phyloP scores from a whole-genome alignment of 2,797 vertebrate genomes.

The Trachurus trachurus region DNA sequence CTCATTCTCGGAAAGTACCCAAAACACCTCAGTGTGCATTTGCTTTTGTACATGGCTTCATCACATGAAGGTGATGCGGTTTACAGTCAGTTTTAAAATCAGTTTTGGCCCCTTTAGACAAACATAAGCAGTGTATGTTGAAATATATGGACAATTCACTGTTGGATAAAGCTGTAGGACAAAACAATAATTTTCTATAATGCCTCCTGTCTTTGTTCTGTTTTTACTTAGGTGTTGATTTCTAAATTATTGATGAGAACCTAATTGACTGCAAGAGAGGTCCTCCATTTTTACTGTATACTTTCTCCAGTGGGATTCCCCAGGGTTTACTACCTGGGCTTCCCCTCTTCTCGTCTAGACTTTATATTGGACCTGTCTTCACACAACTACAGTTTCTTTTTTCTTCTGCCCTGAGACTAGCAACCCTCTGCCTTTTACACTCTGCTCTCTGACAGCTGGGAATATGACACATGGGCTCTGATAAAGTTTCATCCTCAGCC shows the following conservation, averaged over 20 bases:
- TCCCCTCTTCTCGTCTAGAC: slow-evolving; percentile 15
- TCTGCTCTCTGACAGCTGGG: slow-evolving; percentile 25
- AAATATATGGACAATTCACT: background rate
- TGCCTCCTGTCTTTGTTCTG: background rate
- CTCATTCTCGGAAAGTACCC: background rate
- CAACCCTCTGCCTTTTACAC: slow-evolving; percentile 24
- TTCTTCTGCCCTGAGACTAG: slow-evolving; percentile 35
- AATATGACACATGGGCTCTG: slow-evolving; percentile 36
- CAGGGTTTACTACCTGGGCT: slow-evolving; percentile 42
- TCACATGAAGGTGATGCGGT: background rate
- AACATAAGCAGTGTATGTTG: background rate
- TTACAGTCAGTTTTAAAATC: too few species aligned
- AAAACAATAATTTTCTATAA: background rate
- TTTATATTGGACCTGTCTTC: slow-evolving; percentile 20
- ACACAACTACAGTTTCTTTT: slow-evolving; percentile 18
- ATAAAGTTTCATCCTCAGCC: slow-evolving; percentile 45
- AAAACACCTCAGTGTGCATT: background rate
- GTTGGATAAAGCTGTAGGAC: background rate
- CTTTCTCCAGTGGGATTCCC: slow-evolving; percentile 21
- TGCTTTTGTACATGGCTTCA: background rate
- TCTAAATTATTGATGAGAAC: background rate
- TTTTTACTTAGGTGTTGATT: background rate
- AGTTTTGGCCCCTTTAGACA: background rate
- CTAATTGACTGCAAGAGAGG: slow-evolving; percentile 6
- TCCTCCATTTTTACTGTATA: background rate